Percentiles rank a stretch among this genome's conserved stretches.
These are phyloP conservation scores for Hipposideros larvatus DNA, from an alignment of 2,797 vertebrate species.

Conservation along the genomic window DNA sequence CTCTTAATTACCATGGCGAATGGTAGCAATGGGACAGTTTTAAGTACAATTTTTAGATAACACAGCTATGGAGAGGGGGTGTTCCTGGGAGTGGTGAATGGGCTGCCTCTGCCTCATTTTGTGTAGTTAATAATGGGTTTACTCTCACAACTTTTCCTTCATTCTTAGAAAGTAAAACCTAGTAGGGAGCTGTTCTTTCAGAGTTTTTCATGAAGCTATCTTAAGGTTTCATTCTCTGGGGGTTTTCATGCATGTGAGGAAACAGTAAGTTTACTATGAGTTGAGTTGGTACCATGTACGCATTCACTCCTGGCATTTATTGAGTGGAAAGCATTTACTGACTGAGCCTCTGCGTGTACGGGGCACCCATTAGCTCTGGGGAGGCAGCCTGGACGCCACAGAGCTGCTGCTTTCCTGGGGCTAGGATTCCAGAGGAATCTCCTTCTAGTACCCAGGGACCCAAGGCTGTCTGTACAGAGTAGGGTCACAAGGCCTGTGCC, in stretches of 20 bases:
- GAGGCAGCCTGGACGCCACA: background rate
- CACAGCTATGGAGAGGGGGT: background rate
- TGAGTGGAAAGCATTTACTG: background rate
- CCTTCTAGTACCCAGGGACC: background rate
- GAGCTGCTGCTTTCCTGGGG: background rate
- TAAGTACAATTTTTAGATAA: background rate
- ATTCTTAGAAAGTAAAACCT: conserved; percentile 53
- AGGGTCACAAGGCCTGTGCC: background rate
- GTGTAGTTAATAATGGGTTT: background rate
- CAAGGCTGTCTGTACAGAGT: background rate
- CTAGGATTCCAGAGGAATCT: background rate
- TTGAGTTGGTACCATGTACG: background rate
- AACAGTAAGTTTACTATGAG: background rate
- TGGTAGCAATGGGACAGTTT: background rate
- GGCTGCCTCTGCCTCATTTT: background rate
- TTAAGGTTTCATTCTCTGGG: background rate
- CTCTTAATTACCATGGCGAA: background rate
- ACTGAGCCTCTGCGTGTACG: background rate
- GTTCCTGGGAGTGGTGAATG: background rate
- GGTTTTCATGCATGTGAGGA: background rate
- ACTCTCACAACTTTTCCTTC: background rate
- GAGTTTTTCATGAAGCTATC: background rate
- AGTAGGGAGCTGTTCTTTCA: background rate
- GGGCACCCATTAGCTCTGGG: background rate
- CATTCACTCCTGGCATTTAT: background rate